Percentiles rank a stretch among this genome's conserved stretches.
Evolutionary conservation across 1,140 invertebrate species (phyloP).

Genomic region (Lycorma delicatula): DNA sequence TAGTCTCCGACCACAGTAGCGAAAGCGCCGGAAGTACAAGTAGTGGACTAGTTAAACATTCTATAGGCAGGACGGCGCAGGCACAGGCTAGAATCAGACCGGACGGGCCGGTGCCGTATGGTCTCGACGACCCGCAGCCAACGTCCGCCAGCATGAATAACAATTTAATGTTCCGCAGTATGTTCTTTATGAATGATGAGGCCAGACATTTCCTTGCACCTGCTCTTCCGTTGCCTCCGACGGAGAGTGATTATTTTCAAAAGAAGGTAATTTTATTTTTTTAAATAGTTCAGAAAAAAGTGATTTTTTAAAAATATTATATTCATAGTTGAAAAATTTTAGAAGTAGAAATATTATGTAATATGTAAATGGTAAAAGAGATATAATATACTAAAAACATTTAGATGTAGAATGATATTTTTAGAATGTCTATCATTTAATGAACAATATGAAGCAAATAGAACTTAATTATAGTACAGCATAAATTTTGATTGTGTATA

Average conservation of each 20-base stretch:
- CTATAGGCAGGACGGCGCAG: not conserved
- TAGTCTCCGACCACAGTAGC: too few relatives aligned
- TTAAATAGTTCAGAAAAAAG: not conserved
- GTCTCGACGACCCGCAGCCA: not conserved
- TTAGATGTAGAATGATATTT: too few relatives aligned
- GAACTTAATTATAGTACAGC: too few relatives aligned
- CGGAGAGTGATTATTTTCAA: slow-evolving; percentile 29
- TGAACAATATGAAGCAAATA: too few relatives aligned
- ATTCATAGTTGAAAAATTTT: too few relatives aligned
- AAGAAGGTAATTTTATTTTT: slow-evolving; percentile 9
- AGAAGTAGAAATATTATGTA: too few relatives aligned
- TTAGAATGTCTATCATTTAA: too few relatives aligned
- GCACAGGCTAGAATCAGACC: not conserved
- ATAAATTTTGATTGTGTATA: too few relatives aligned
- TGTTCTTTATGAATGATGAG: slow-evolving; percentile 34
- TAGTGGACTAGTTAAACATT: not conserved
- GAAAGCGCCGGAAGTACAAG: not conserved
- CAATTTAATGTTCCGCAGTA: slow-evolving; percentile 31
- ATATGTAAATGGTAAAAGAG: too few relatives aligned
- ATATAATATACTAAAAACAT: too few relatives aligned
- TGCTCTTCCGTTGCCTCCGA: slow-evolving; percentile 23
- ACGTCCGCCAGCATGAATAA: slow-evolving; percentile 24
- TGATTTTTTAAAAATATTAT: slow-evolving; percentile 4
- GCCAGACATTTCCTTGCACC: slow-evolving; percentile 31
- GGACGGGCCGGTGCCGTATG: not conserved